Evolutionary conservation across 2,888 invertebrate genomes (phyloP).

Genomic region (Venusia cambrica): DNA sequence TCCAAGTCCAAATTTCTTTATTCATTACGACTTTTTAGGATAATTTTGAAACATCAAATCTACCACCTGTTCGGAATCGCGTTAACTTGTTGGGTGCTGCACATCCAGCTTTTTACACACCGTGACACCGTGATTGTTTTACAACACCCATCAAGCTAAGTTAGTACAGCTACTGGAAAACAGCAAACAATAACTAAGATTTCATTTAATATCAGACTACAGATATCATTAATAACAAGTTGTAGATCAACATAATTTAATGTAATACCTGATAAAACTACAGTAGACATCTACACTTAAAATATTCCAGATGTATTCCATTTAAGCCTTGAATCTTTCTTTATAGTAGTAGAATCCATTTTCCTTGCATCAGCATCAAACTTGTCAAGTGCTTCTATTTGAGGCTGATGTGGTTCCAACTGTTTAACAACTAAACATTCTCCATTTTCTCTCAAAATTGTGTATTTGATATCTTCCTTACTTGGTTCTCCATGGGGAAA

Average conservation of each 20-base stretch:
- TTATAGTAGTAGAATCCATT: conserved; percentile 85
- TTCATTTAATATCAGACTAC: no score
- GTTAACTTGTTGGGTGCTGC: no score
- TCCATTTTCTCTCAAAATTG: conserved; percentile 88
- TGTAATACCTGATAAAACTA: conserved; percentile 3
- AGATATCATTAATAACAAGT: not conserved
- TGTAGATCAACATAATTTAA: not conserved
- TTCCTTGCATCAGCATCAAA: conserved; percentile 81
- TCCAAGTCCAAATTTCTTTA: no score
- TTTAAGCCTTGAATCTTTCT: conserved; percentile 84
- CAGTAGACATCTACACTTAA: conserved; percentile 47
- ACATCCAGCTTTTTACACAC: no score
- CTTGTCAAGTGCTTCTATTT: conserved; percentile 81
- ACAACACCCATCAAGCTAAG: no score
- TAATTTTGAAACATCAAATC: no score
- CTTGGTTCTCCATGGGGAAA: conserved; percentile 91
- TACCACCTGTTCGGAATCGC: no score
- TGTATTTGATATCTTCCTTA: conserved; percentile 84
- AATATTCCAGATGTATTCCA: conserved; percentile 74
- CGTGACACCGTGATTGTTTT: no score
- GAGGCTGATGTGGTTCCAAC: conserved; percentile 70
- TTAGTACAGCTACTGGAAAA: no score
- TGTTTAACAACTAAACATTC: conserved; percentile 84
- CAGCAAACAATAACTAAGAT: no score
- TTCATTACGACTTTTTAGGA: no score